Conservation (phyloP, 2,113 vertebrate species). For the Oryzias javanicus region DNA sequence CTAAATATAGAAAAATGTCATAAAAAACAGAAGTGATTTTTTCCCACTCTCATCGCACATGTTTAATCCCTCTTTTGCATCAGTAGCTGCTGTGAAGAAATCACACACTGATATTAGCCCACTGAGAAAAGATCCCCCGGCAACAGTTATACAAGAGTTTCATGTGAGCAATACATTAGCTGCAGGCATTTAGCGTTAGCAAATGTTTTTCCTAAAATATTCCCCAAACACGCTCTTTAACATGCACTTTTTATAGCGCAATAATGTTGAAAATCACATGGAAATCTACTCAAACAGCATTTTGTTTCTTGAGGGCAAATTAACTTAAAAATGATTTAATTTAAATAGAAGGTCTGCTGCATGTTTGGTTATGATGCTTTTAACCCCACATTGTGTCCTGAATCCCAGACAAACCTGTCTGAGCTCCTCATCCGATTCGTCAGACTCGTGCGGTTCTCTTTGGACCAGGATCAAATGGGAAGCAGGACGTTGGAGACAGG, state of each 20-base stretch:
- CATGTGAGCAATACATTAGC: constrained; percentile 19
- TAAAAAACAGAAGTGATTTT: constrained; percentile 22
- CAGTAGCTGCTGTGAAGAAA: constrained; percentile 46
- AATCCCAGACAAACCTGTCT: constrained; percentile 41
- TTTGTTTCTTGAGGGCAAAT: neutral
- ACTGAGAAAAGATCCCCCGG: constrained; percentile 50
- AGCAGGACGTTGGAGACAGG: constrained; percentile 54
- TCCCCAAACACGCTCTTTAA: too few relatives aligned
- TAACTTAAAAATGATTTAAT: neutral
- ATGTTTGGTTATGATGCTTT: constrained; percentile 10
- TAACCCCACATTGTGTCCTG: constrained; percentile 25
- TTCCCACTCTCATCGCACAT: neutral
- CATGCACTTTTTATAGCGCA: neutral
- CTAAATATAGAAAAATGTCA: neutral
- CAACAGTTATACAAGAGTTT: constrained; percentile 19
- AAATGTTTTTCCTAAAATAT: neutral
- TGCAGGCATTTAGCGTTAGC: neutral
- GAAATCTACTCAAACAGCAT: neutral
- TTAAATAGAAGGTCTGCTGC: neutral
- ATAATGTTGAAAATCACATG: too few relatives aligned
- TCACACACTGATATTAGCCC: constrained; percentile 50
- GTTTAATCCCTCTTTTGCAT: constrained; percentile 58
- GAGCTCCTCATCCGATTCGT: constrained; percentile 58
- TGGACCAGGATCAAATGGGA: constrained; percentile 47
- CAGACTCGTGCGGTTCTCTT: constrained; percentile 51